These are phyloP conservation scores for Aspidiotus rigidus DNA, from an alignment of 2,888 invertebrate genomes.

Conservation along the genomic window DNA sequence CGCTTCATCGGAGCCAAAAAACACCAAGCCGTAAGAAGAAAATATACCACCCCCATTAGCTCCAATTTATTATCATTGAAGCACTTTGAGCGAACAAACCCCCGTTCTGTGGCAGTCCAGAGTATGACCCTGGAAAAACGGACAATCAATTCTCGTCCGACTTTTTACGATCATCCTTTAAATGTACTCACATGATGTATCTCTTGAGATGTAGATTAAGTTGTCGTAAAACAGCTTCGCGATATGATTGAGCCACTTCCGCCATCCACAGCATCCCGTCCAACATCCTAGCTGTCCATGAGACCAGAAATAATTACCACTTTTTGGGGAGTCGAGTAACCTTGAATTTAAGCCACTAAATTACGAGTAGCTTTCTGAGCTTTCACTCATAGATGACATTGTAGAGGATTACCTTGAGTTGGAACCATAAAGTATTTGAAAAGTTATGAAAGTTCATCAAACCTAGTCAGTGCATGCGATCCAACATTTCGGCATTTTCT, in stretches of 20 bases:
- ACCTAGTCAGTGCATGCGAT: slow-evolving; percentile 54
- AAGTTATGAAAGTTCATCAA: too few species aligned
- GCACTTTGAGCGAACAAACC: slow-evolving; percentile 59
- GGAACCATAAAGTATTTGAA: too few species aligned
- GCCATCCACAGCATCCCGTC: slow-evolving; percentile 79
- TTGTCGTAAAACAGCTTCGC: slow-evolving; percentile 57
- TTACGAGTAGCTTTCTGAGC: slow-evolving; percentile 60
- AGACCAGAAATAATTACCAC: slow-evolving; percentile 72
- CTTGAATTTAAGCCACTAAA: slow-evolving; percentile 59
- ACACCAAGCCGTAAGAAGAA: slow-evolving; percentile 57
- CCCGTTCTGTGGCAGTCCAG: slow-evolving; percentile 74
- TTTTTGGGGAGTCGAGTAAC: slow-evolving; percentile 46
- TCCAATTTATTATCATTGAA: slow-evolving; percentile 52
- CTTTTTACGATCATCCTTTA: too few species aligned
- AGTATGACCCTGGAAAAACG: slow-evolving; percentile 53
- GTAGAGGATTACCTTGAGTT: slow-evolving; percentile 47
- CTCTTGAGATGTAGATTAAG: slow-evolving; percentile 58
- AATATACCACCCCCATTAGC: slow-evolving; percentile 73
- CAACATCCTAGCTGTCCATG: slow-evolving; percentile 80
- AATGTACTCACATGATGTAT: slow-evolving; percentile 59
- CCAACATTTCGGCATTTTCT: slow-evolving; percentile 67
- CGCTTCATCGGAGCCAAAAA: slow-evolving; percentile 53
- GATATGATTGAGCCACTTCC: slow-evolving; percentile 71
- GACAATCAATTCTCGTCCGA: too few species aligned
- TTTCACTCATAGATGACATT: slow-evolving; percentile 56